Evolutionary conservation across 2,113 vertebrate genomes (phyloP).

Genomic region (Australoheros scitulus): DNA sequence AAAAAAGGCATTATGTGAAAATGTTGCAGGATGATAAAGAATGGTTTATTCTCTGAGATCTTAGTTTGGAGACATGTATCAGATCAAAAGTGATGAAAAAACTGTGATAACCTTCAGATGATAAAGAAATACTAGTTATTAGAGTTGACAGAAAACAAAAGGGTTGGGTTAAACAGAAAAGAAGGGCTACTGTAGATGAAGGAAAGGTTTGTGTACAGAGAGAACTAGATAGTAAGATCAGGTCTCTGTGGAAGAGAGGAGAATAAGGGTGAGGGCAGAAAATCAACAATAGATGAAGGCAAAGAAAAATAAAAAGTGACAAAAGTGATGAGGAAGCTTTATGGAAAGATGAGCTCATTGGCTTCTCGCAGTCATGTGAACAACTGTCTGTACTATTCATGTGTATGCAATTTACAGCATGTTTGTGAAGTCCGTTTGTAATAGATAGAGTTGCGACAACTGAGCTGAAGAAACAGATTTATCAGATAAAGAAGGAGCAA

Average conservation of each 20-base stretch:
- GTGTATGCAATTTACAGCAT: neutral
- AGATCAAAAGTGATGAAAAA: conserved; percentile 10
- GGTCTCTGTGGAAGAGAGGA: conserved; percentile 25
- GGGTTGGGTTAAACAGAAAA: neutral
- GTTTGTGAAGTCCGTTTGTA: neutral
- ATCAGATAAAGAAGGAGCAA: neutral
- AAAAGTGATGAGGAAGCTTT: neutral
- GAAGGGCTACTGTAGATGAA: conserved; percentile 5
- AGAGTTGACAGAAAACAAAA: conserved; percentile 7
- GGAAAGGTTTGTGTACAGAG: neutral
- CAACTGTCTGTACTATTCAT: neutral
- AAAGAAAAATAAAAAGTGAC: conserved; percentile 9
- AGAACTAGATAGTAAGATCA: neutral
- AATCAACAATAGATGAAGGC: conserved; percentile 19
- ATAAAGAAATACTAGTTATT: conserved; percentile 40
- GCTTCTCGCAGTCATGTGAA: neutral
- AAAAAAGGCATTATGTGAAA: neutral
- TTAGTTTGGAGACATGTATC: neutral
- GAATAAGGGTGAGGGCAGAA: neutral
- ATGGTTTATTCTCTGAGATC: neutral
- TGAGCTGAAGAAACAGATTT: neutral
- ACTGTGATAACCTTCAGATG: neutral
- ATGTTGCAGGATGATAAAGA: neutral
- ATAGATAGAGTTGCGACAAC: neutral
- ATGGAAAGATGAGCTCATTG: neutral